Percentiles rank a stretch among this genome's conserved stretches.
Conservation (phyloP, 2,888 invertebrate species). For the Agapostemon virescens region DNA sequence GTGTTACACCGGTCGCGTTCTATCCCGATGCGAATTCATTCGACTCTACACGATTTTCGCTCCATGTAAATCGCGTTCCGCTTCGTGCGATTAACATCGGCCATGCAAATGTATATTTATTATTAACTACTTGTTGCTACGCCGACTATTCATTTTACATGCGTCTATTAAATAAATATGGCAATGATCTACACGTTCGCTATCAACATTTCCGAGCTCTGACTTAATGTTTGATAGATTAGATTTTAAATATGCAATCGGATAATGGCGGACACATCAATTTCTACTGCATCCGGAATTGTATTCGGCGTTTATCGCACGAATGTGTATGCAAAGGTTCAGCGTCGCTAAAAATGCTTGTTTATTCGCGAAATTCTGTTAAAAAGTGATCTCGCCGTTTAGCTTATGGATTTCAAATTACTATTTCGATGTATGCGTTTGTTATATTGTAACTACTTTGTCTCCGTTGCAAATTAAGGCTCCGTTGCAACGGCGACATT, state of each 20-base stretch:
- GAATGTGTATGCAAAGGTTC: neutral
- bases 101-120: constrained; percentile 22
- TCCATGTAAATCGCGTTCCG: constrained; percentile 11
- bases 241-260: neutral
- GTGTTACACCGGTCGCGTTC: constrained; percentile 5
- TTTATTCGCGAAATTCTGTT: neutral
- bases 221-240: neutral
- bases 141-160: neutral
- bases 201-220: neutral
- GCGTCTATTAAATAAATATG: constrained; percentile 1
- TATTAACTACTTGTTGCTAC: constrained; percentile 47
- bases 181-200: neutral
- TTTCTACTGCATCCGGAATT: neutral
- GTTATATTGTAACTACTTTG: too few relatives aligned
- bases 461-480: neutral
- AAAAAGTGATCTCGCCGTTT: neutral
- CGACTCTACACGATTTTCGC: constrained; percentile 11
- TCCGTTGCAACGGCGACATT: neutral
- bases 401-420: neutral
- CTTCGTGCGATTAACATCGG: constrained; percentile 8
- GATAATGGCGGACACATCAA: neutral
- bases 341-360: neutral
- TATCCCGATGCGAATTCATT: constrained; percentile 3
- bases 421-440: neutral
- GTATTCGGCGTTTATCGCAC: neutral